Evolutionary conservation across 2,113 vertebrate species (phyloP).

Genomic region (Phrynosoma blainvillii): DNA sequence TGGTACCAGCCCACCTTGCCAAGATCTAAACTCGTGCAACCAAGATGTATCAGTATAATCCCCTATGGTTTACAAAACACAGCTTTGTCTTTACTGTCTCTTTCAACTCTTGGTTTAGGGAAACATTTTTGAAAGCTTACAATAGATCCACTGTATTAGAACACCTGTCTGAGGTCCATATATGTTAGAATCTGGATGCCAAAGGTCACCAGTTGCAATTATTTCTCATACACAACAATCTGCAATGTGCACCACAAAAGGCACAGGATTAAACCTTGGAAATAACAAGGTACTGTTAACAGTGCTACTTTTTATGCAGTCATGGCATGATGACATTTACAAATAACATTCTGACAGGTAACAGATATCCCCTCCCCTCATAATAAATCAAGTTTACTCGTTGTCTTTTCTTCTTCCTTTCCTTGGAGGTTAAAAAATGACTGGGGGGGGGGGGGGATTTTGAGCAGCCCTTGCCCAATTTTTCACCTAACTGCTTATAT

Average conservation of each 20-base stretch:
- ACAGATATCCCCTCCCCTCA: too few relatives aligned
- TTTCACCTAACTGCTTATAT: too few relatives aligned
- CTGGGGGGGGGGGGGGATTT: too few relatives aligned
- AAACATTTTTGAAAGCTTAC: background rate
- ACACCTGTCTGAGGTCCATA: background rate
- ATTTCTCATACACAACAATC: background rate
- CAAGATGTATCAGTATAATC: background rate
- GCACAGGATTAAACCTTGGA: background rate
- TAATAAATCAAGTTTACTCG: too few relatives aligned
- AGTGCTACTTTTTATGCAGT: too few relatives aligned
- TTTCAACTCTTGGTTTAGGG: background rate
- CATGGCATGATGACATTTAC: too few relatives aligned
- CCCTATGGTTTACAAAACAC: background rate
- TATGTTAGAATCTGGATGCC: background rate
- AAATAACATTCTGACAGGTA: too few relatives aligned
- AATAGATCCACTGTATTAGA: constrained; percentile 10
- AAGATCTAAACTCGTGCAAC: background rate
- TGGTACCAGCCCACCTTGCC: too few relatives aligned
- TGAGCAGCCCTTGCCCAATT: too few relatives aligned
- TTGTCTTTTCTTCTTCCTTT: too few relatives aligned
- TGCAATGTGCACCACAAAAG: background rate
- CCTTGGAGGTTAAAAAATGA: too few relatives aligned
- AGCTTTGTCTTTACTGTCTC: background rate
- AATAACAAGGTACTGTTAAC: too few relatives aligned
- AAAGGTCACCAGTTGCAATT: constrained; percentile 16